These are phyloP conservation scores for Trematomus loennbergii DNA, from an alignment of 2,113 vertebrate species.

Conservation along the genomic window DNA sequence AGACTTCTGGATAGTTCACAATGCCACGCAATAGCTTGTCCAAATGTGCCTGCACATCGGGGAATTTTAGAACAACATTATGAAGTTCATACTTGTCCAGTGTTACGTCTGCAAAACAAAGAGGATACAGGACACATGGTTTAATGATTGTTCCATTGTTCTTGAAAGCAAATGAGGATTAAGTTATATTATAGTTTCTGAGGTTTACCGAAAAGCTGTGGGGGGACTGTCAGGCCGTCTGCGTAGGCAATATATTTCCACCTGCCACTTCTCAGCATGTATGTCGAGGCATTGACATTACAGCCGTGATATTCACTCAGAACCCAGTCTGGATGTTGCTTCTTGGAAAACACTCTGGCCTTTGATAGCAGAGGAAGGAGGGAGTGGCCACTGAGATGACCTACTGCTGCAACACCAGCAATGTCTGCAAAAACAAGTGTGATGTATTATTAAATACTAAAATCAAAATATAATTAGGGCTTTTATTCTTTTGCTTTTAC, in stretches of 20 bases:
- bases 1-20: slow-evolving; percentile 90
- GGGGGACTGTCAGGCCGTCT: slow-evolving; percentile 86
- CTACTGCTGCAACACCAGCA: slow-evolving; percentile 82
- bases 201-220: slow-evolving; percentile 92
- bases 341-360: background rate
- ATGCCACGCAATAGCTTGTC: slow-evolving; percentile 87
- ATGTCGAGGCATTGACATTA: slow-evolving; percentile 93
- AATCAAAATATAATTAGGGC: background rate
- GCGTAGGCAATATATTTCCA: slow-evolving; percentile 95
- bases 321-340: slow-evolving; percentile 85
- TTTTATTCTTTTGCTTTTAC: slow-evolving; percentile 7
- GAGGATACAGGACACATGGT: background rate
- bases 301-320: slow-evolving; percentile 97
- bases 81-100: slow-evolving; percentile 90
- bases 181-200: background rate
- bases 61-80: slow-evolving; percentile 87
- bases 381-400: slow-evolving; percentile 90
- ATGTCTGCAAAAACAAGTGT: slow-evolving; percentile 84
- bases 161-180: background rate
- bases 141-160: background rate
- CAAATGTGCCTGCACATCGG: slow-evolving; percentile 79
- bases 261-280: slow-evolving; percentile 89
- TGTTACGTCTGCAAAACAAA: slow-evolving; percentile 86
- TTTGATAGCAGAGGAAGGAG: slow-evolving; percentile 83
- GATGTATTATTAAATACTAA: background rate